phyloP scores from a whole-genome alignment of 2,113 vertebrate species.

The Amblyornis subalaris region DNA sequence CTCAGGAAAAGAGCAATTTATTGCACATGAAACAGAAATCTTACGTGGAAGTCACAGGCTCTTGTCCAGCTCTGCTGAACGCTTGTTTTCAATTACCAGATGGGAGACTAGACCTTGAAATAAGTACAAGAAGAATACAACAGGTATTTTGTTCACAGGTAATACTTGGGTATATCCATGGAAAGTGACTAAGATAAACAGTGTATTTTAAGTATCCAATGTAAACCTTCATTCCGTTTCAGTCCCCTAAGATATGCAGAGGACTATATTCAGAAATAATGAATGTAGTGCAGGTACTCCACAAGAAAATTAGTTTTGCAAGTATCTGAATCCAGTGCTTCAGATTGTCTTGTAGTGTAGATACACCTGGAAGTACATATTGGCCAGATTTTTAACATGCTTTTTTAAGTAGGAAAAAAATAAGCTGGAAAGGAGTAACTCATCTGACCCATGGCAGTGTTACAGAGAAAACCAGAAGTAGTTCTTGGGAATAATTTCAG shows the following conservation, averaged over 20 bases:
- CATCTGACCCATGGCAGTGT: not conserved
- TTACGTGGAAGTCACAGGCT: not conserved
- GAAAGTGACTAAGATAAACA: not conserved
- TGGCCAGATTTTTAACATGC: not conserved
- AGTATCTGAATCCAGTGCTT: not conserved
- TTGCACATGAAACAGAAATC: not conserved
- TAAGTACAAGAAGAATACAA: not conserved
- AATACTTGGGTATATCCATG: not conserved
- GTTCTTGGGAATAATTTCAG: not conserved
- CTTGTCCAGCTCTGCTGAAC: not conserved
- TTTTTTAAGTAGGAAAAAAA: not conserved
- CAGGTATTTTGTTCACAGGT: not conserved
- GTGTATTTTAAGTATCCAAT: not conserved
- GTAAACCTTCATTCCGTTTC: not conserved
- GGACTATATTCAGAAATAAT: not conserved
- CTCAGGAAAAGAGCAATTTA: not conserved
- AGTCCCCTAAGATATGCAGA: not conserved
- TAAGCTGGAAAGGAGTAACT: not conserved
- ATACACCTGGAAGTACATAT: not conserved
- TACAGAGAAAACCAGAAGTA: not conserved
- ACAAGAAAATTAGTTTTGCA: not conserved
- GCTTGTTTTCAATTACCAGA: not conserved
- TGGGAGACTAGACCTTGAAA: not conserved
- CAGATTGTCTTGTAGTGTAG: not conserved
- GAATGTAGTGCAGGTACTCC: not conserved